phyloP scores from a whole-genome alignment of 2,888 invertebrate genomes.

The Oasisia sp. region DNA sequence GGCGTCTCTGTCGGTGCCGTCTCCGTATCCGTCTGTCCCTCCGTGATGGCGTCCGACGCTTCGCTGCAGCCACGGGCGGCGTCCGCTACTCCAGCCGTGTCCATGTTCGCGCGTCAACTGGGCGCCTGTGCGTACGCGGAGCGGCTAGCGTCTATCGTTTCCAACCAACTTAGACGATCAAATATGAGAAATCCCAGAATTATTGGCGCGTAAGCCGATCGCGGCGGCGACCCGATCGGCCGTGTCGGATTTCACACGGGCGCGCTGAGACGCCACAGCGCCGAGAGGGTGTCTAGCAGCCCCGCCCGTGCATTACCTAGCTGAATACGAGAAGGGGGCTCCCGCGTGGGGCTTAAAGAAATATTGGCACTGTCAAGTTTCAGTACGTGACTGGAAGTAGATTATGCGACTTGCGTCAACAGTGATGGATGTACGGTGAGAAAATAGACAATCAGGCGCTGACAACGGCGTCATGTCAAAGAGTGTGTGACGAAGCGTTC shows the following conservation, averaged over 20 bases:
- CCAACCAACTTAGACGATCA: conserved; percentile 6
- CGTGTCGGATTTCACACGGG: conserved; percentile 17
- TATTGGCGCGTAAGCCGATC: conserved; percentile 13
- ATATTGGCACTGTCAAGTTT: conserved; percentile 17
- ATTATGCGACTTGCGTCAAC: conserved; percentile 13
- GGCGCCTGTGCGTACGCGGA: not conserved
- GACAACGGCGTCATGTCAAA: conserved; percentile 2
- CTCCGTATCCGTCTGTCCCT: not conserved
- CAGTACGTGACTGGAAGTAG: conserved; percentile 5
- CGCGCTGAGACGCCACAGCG: not conserved
- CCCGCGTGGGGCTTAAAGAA: not conserved
- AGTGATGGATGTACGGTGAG: conserved; percentile 6
- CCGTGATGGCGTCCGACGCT: not conserved
- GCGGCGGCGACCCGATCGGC: not conserved
- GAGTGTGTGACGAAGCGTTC: not conserved
- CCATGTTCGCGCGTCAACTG: not conserved
- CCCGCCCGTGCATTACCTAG: not conserved
- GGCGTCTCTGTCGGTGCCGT: not conserved
- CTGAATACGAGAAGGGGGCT: not conserved
- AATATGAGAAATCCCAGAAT: conserved; percentile 17
- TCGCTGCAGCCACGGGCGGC: not conserved
- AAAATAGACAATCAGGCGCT: conserved; percentile 13
- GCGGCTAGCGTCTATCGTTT: not conserved
- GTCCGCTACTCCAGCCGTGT: not conserved
- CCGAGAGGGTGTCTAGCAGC: conserved; percentile 17